phyloP scores from a whole-genome alignment of 2,888 invertebrate genomes.

The Platycheirus rosarum region DNA sequence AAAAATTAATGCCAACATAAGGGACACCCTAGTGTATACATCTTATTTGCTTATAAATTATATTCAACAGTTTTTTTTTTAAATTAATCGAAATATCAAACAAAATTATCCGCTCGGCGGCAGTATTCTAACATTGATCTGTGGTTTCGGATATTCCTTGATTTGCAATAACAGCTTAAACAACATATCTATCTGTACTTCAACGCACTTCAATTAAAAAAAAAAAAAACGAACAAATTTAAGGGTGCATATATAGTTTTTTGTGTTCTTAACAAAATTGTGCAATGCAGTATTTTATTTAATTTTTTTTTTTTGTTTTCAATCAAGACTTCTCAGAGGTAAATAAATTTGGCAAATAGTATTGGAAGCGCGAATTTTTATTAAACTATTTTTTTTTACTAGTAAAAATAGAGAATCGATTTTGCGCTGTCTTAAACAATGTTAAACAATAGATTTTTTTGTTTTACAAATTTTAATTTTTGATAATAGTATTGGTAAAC shows the following conservation, averaged over 20 bases:
- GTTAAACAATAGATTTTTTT: slow-evolving; percentile 53
- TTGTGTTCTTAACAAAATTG: slow-evolving; percentile 69
- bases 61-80: too few relatives aligned
- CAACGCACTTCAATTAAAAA: slow-evolving; percentile 38
- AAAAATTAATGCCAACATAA: too few relatives aligned
- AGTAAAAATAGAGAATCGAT: slow-evolving; percentile 66
- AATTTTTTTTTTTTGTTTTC: too few relatives aligned
- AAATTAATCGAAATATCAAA: too few relatives aligned
- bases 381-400: slow-evolving; percentile 62
- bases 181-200: slow-evolving; percentile 29
- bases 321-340: slow-evolving; percentile 60
- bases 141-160: background rate
- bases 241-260: slow-evolving; percentile 59
- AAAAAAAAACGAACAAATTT: slow-evolving; percentile 15
- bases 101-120: too few relatives aligned
- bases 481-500: slow-evolving; percentile 53
- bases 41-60: too few relatives aligned
- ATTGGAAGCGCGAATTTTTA: slow-evolving; percentile 81
- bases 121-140: too few relatives aligned
- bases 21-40: too few relatives aligned
- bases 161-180: background rate
- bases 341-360: slow-evolving; percentile 81
- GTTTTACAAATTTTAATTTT: too few relatives aligned
- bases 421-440: slow-evolving; percentile 73
- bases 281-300: slow-evolving; percentile 54